Base-by-base conservation (phyloP, 2,888 invertebrate species). In the Chydorus sphaericus region DNA sequence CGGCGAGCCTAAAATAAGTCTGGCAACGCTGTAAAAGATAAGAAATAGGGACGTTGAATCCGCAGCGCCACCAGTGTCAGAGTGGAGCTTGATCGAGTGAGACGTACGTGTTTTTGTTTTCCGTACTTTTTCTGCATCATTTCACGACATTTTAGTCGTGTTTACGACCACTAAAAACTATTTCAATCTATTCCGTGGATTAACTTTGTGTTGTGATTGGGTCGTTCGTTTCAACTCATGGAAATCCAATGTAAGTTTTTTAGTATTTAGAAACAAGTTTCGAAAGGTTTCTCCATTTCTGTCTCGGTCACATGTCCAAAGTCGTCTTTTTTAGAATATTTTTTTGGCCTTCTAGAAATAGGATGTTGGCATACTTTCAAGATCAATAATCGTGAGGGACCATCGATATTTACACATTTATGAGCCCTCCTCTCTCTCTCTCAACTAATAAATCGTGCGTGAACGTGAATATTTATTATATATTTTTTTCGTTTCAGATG, bases 181-280 rank as follows among this genome's bases (percentile, higher is more conserved):
- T 26, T 4, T 26, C 44, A 44, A 26, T 7, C 44, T n/a, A n/a
- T n/a, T n/a, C n/a, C n/a, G n/a, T n/a, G 44, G 44, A 44, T 44
- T 44, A 44, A 44, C 44, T 10, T 20, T 20, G 16, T 16, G 44
- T 18, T 44, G 28, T 16, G 23, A 23, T 44, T 26, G 39, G 23
- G 23, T 18, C 20, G n/a, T 28, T 26, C 44, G 26, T 26, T 14
- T 23, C 44, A 44, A 44, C 44, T 44, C 44, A 44, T 44, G 44
- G 44, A 44, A 44, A 28, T 26, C 44, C 44, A 28, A 44, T 44
- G 44, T 44, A 44, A 44, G 44, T 44, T 44, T 18, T 44, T 36
- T 16, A 7, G 36, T 36, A 16, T 36, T 14, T 36, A 36, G 36
- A 20, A 18, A 16, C 39, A n/a, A n/a, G n/a, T n/a, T n/a, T n/a